Base-by-base conservation (phyloP, 2,113 vertebrate genomes). In the Aegotheles bennettii region DNA sequence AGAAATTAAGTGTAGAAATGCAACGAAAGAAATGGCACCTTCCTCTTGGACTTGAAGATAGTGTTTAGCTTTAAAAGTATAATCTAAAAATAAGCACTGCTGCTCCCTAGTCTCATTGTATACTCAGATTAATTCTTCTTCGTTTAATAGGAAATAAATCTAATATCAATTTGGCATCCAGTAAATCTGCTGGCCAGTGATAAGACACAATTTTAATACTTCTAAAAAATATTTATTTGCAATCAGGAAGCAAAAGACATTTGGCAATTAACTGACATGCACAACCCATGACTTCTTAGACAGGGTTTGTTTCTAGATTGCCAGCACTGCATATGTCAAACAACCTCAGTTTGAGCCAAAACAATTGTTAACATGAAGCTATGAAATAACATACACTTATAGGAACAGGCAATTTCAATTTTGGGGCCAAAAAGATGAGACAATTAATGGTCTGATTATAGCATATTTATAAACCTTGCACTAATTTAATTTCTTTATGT, bases 1-100 rank as follows among this genome's bases (percentile, higher is more conserved):
- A 87, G 93, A 95, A 95, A 97, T 96, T 77, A 97, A 96, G 69
- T 92, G 94, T 76, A 95, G 90, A 97, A 96, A 89, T 89, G 53
- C 97, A 95, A 94, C 94, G 95, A 96, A 95, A 87, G 81, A 75
- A 97, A 68, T 69, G 70, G 89, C 93, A 83, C 71, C 87, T 97
- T 94, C 64, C 75, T 78, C 90, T 65, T 90, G 70, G 94, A 90
- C 86, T 95, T 95, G 92, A 79, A 90, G 80, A 43, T 29, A 95
- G 84, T 80, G 45, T 68, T 97, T 91, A 94, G 65, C 60, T 94
- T 92, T 93, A 94, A 95, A 96, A 88, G 89, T 80, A 86, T 73
- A 95, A 78, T 95, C 75, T 96, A 95, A 76, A 94, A 97, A 96
- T 94, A 94, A 97, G 82, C 31, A 54, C 40, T 59, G 68, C 89